Conservation (phyloP, 2,888 invertebrate genomes). For the Amiota minor region DNA sequence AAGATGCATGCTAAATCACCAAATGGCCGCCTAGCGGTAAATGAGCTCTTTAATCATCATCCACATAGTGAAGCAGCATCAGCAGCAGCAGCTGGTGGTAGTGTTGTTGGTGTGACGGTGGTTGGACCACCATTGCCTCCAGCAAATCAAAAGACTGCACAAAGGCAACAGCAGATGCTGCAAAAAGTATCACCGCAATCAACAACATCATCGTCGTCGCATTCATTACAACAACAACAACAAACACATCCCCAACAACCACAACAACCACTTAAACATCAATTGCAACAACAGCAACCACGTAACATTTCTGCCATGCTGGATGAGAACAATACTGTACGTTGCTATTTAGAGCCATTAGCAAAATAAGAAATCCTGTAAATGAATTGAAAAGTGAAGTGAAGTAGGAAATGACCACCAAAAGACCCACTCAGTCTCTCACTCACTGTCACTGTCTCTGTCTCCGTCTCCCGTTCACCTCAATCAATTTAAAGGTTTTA, state of each 20-base stretch:
- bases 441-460: too few species aligned
- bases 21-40: slow-evolving; percentile 69
- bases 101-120: not conserved
- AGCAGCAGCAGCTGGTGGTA: too few species aligned
- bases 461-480: too few species aligned
- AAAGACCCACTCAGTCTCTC: too few species aligned
- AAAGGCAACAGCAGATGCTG: slow-evolving; percentile 58
- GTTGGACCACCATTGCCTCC: slow-evolving; percentile 68
- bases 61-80: slow-evolving; percentile 35
- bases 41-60: slow-evolving; percentile 66
- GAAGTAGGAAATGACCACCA: slow-evolving; percentile 34
- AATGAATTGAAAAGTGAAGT: slow-evolving; percentile 40
- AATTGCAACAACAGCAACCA: slow-evolving; percentile 51
- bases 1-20: slow-evolving; percentile 63
- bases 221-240: slow-evolving; percentile 54
- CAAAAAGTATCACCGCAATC: slow-evolving; percentile 68
- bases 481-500: too few species aligned
- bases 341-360: slow-evolving; percentile 86
- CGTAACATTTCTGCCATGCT: slow-evolving; percentile 80
- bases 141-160: slow-evolving; percentile 70
- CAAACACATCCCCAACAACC: slow-evolving; percentile 47
- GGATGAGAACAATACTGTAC: slow-evolving; percentile 88
- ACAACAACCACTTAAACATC: slow-evolving; percentile 34
- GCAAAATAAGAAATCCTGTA: slow-evolving; percentile 59
- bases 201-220: slow-evolving; percentile 68